Conservation (phyloP, 2,113 vertebrate genomes). For the Chiloscyllium plagiosum region DNA sequence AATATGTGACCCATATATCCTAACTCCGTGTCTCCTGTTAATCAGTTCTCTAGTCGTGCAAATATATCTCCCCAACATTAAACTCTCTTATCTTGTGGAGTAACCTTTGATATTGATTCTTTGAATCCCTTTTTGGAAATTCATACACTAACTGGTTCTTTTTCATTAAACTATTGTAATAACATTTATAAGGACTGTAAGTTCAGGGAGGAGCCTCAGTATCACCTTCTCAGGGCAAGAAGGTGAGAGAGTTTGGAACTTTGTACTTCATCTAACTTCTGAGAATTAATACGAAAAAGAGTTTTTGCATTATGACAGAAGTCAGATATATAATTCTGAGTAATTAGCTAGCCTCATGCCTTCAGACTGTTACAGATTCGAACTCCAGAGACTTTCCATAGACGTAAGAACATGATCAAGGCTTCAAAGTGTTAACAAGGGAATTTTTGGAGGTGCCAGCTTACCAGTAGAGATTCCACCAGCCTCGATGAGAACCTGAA, state of each 20-base stretch:
- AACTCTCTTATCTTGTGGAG: too few species aligned
- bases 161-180: not conserved
- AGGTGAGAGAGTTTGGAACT: not conserved
- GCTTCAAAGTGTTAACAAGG: not conserved
- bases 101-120: too few species aligned
- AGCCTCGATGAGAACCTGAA: not conserved
- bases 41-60: too few species aligned
- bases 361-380: not conserved
- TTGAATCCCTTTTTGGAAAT: too few species aligned
- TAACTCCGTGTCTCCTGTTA: too few species aligned
- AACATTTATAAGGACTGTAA: not conserved
- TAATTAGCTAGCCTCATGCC: not conserved
- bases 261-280: not conserved
- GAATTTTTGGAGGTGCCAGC: not conserved
- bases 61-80: too few species aligned
- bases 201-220: not conserved
- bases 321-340: not conserved
- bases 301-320: not conserved
- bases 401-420: not conserved
- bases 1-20: too few species aligned
- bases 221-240: not conserved
- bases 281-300: not conserved
- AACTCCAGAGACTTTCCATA: not conserved
- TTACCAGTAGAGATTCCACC: not conserved
- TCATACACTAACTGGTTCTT: too few species aligned